Base-by-base conservation (phyloP, 2,113 vertebrate genomes). In the Serinus canaria region DNA sequence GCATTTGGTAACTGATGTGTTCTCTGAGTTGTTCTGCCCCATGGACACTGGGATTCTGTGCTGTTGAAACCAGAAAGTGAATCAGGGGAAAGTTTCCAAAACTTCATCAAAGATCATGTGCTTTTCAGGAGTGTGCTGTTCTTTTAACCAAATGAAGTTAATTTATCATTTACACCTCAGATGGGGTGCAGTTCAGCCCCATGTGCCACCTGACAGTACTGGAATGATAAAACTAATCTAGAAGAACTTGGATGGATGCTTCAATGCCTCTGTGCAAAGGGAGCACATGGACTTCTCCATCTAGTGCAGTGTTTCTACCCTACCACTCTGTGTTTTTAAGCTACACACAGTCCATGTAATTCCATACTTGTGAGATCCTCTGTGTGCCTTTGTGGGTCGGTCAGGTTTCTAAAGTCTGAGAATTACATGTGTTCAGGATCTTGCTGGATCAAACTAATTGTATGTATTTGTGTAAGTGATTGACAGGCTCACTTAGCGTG, bases 401-500 rank as follows among this genome's bases (percentile, higher is more conserved):
- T 96, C 63, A 6, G 56, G 44, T 86, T 91, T 92, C 75, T 72
- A 1, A 44, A 85, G 53, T 39, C 89, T 76, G 63, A 55, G 89
- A 91, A 67, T 88, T 93, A 70, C 90, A 67, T 18, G 64, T 83
- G 87, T 90, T 86, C 47, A 77, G 60, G 64, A 56, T 83, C 90
- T 92, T 75, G 80, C 80, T 82, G 90, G 88, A 87, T 92, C 90
- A 83, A 39, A 30, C 76, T 92, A 68, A 87, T 79, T 79, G 69
- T 83, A 46, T 59, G 16, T 74, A 56, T 91, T 93, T 87, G 25
- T 88, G 39, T 13, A 43, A 81, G 88, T 37, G 73, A 84, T 63
- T 70, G 88, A 72, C 86, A 62, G 76, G 58, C 55, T 92, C 76
- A 46, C 49, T 95, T 95, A 81, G 83, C 23, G 2, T 43, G 62